These are phyloP conservation scores for Onychomys leucogaster DNA, from an alignment of 2,797 vertebrate species.

Conservation along the genomic window DNA sequence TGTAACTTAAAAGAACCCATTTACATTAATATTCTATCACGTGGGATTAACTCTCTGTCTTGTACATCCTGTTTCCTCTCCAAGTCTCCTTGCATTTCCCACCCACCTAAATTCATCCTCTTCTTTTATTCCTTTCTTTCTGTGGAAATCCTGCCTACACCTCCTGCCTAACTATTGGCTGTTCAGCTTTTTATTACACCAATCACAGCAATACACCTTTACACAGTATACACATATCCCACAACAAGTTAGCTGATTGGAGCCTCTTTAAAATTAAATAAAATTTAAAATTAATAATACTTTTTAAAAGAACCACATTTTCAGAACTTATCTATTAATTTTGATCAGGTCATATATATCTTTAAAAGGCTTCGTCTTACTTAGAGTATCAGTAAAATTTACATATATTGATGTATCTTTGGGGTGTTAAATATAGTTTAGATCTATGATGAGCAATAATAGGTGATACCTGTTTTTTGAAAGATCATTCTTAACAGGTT, in stretches of 20 bases:
- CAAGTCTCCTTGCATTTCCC: not conserved
- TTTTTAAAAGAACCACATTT: not conserved
- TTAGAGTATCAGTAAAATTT: not conserved
- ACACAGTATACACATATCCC: not conserved
- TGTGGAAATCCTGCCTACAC: not conserved
- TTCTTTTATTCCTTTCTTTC: not conserved
- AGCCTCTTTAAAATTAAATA: constrained; percentile 4
- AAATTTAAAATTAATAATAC: constrained; percentile 35
- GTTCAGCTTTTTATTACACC: not conserved
- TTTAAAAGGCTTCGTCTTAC: not conserved
- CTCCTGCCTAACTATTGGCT: not conserved
- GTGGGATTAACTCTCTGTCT: not conserved
- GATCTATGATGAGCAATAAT: not conserved
- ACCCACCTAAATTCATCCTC: not conserved
- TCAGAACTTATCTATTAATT: not conserved
- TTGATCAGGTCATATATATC: not conserved
- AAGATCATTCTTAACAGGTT: not conserved
- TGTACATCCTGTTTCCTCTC: not conserved
- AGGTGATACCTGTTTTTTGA: not conserved
- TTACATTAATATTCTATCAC: not conserved
- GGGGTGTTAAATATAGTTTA: not conserved
- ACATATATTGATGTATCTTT: not conserved
- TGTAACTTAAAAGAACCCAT: not conserved
- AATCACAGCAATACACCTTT: not conserved
- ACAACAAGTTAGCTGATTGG: not conserved